Conservation (phyloP, 1,140 invertebrate species). For the Drosophila subpulchrella region DNA sequence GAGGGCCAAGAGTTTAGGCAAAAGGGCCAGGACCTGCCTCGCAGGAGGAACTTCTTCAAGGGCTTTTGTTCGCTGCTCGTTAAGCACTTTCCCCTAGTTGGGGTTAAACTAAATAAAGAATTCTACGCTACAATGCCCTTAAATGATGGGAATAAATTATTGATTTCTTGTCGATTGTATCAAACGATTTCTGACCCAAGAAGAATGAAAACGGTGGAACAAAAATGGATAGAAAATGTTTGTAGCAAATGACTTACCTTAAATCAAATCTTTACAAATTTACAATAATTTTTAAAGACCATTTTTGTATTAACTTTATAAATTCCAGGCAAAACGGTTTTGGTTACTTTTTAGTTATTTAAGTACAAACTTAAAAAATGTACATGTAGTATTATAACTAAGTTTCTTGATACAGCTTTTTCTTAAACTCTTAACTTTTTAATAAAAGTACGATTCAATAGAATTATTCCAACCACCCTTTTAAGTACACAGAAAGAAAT, state of each 20-base stretch:
- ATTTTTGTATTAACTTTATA: too few species aligned
- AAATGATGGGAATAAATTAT: conserved; percentile 75
- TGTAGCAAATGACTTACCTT: background rate
- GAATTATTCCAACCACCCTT: too few species aligned
- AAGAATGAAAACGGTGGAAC: conserved; percentile 18
- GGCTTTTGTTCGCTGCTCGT: conserved; percentile 51
- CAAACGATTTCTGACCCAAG: background rate
- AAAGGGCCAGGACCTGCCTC: background rate
- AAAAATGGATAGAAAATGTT: background rate
- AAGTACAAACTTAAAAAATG: background rate
- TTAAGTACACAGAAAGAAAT: too few species aligned
- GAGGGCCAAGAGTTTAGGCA: background rate
- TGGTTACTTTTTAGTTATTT: too few species aligned
- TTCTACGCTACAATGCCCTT: conserved; percentile 55
- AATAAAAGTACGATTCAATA: too few species aligned
- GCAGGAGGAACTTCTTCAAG: conserved; percentile 26
- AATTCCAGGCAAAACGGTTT: too few species aligned
- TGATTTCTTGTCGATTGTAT: conserved; percentile 52
- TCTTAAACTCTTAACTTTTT: background rate
- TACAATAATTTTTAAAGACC: too few species aligned
- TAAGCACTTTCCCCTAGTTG: conserved; percentile 60
- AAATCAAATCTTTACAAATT: too few species aligned
- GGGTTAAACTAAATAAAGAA: conserved; percentile 71
- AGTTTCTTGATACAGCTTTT: background rate
- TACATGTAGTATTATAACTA: too few species aligned